Percentiles rank a stretch among this genome's conserved stretches.
phyloP scores from a whole-genome alignment of 1,140 invertebrate genomes.

The Pseudomyrmex pallidus region DNA sequence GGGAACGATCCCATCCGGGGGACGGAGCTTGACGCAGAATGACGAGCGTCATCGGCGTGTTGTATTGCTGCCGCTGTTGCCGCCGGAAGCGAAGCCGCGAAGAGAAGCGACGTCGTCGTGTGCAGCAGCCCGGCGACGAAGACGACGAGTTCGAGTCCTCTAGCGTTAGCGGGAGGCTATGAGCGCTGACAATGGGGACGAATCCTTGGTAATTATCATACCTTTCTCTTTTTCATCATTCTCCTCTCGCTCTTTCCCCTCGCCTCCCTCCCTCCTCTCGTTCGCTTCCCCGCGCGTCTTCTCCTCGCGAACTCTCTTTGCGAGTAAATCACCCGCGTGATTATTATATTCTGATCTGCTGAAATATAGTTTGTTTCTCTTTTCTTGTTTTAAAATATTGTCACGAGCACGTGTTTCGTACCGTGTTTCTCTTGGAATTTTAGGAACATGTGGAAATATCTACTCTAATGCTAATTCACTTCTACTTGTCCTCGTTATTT shows the following conservation, averaged over 20 bases:
- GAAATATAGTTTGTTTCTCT: too few species aligned
- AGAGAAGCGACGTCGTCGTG: conserved; percentile 64
- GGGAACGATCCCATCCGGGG: conserved; percentile 49
- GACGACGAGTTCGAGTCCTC: conserved; percentile 72
- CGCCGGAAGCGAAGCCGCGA: conserved; percentile 76
- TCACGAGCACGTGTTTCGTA: too few species aligned
- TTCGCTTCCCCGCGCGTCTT: conserved; percentile 22
- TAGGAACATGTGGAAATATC: not conserved
- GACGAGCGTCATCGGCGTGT: conserved; percentile 64
- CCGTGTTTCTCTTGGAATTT: too few species aligned
- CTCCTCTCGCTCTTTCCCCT: conserved; percentile 35
- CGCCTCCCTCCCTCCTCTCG: not conserved
- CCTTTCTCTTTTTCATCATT: conserved; percentile 67
- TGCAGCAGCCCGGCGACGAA: conserved; percentile 71
- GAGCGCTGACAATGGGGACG: conserved; percentile 85
- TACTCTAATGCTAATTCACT: not conserved
- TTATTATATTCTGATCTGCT: too few species aligned
- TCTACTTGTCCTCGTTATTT: conserved; percentile 7
- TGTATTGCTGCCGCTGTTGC: conserved; percentile 36
- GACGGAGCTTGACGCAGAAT: conserved; percentile 64
- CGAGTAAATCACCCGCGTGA: not conserved
- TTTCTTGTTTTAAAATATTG: too few species aligned
- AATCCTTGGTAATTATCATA: conserved; percentile 84
- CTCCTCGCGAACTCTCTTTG: not conserved
- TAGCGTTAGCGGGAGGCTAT: conserved; percentile 81